Conservation (phyloP, 2,113 vertebrate species). For the Anguilla rostrata region DNA sequence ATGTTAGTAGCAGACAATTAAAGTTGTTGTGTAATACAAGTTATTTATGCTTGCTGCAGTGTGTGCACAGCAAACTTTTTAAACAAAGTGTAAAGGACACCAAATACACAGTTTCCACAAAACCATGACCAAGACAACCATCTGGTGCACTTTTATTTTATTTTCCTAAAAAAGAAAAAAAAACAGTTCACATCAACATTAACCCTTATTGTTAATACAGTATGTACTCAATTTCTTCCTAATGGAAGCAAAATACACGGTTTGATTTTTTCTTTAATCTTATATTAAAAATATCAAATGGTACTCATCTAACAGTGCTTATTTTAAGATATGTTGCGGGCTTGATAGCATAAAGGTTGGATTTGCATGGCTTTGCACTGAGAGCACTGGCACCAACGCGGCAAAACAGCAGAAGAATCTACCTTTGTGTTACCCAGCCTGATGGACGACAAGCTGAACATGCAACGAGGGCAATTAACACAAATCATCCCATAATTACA, state of each 20-base stretch:
- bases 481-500: conserved; percentile 61
- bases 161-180: conserved; percentile 66
- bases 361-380: conserved; percentile 43
- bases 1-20: too few species aligned
- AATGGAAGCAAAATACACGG: conserved; percentile 71
- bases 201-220: conserved; percentile 67
- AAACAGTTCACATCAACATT: conserved; percentile 72
- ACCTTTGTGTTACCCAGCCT: conserved; percentile 57
- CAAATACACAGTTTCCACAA: neutral
- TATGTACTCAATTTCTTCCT: conserved; percentile 67
- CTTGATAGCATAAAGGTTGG: conserved; percentile 63
- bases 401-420: conserved; percentile 39
- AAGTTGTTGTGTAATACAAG: too few species aligned
- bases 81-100: neutral
- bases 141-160: conserved; percentile 67
- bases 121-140: neutral
- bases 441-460: conserved; percentile 69
- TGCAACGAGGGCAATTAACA: conserved; percentile 68
- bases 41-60: neutral
- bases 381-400: conserved; percentile 29
- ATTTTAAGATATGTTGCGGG: conserved; percentile 65
- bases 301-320: conserved; percentile 72
- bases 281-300: conserved; percentile 80
- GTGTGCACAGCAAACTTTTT: neutral
- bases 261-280: conserved; percentile 66